These are phyloP conservation scores for Sphaerodactylus townsendi DNA, from an alignment of 2,113 vertebrate species.

Conservation along the genomic window DNA sequence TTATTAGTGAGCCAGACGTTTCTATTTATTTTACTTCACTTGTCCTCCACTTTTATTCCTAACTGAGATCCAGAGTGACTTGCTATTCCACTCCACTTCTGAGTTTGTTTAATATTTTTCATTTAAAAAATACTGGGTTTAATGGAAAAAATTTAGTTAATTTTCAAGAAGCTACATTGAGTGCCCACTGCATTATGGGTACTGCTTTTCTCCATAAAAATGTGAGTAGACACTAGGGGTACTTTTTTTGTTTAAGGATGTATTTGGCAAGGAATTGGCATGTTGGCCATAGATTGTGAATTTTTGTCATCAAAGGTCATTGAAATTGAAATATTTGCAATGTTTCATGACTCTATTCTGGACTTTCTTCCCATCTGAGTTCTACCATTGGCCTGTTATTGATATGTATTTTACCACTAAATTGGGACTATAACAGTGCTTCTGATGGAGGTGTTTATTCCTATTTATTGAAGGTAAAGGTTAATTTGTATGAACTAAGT, in stretches of 20 bases:
- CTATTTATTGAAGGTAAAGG: not conserved
- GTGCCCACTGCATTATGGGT: too few relatives aligned
- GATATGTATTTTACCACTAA: not conserved
- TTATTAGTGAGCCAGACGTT: slow-evolving; percentile 6
- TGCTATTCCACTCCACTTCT: not conserved
- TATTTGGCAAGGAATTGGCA: not conserved
- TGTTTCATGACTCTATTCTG: not conserved
- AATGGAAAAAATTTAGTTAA: not conserved
- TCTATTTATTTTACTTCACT: not conserved
- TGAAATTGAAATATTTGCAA: too few relatives aligned
- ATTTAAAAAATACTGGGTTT: not conserved
- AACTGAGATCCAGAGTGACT: too few relatives aligned
- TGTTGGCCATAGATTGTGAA: too few relatives aligned
- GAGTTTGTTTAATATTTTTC: not conserved
- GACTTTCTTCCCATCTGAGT: not conserved
- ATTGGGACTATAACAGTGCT: not conserved
- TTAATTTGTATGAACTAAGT: not conserved
- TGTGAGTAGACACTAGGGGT: not conserved
- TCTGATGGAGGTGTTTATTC: not conserved
- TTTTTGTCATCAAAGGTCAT: too few relatives aligned
- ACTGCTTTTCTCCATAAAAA: not conserved
- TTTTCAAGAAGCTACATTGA: not conserved
- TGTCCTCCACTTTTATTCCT: too few relatives aligned
- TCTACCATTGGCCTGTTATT: not conserved
- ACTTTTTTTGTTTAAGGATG: not conserved